phyloP scores from a whole-genome alignment of 1,140 invertebrate species.

The Sarcophaga peregrina region DNA sequence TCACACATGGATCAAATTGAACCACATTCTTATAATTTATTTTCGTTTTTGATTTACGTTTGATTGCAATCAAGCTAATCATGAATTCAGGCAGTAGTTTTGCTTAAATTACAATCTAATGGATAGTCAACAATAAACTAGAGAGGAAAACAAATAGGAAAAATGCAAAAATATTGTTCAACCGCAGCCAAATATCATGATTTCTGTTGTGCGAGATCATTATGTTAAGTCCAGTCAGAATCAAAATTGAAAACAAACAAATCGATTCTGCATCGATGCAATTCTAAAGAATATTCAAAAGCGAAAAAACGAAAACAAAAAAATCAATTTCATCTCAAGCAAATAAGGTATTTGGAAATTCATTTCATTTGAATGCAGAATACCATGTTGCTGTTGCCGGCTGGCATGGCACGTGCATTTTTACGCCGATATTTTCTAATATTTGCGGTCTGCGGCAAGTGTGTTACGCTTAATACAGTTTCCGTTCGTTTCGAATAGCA shows the following conservation, averaged over 20 bases:
- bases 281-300: too few relatives aligned
- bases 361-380: not conserved
- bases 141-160: not conserved
- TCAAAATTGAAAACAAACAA: not conserved
- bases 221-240: not conserved
- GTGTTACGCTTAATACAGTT: not conserved
- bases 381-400: not conserved
- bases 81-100: not conserved
- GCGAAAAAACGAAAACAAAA: too few relatives aligned
- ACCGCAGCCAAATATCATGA: too few relatives aligned
- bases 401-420: not conserved
- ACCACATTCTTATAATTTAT: too few relatives aligned
- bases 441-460: not conserved
- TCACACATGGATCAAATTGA: too few relatives aligned
- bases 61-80: not conserved
- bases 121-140: not conserved
- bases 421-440: too few relatives aligned
- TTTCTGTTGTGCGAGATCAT: too few relatives aligned
- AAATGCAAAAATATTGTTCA: not conserved
- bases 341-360: not conserved
- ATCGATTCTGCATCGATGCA: too few relatives aligned
- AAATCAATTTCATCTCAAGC: too few relatives aligned
- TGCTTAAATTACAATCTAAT: not conserved
- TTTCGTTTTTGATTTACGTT: too few relatives aligned
- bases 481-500: slow-evolving; percentile 9